Conservation (phyloP, 1,140 invertebrate genomes). For the Drosophila kikkawai region DNA sequence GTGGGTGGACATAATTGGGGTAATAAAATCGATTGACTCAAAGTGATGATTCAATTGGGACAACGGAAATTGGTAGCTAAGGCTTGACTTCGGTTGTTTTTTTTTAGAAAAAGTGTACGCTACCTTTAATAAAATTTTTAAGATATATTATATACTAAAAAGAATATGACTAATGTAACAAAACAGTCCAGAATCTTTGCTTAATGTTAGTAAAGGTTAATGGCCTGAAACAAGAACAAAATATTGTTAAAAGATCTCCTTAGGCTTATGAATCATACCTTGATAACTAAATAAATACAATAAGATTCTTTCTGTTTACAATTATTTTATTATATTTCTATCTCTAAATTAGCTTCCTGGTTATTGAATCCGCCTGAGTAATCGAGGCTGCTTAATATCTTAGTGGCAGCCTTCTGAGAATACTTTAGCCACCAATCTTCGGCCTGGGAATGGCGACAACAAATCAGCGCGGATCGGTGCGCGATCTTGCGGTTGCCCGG, state of each 20-base stretch:
- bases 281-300: too few species aligned
- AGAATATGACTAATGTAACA: too few species aligned
- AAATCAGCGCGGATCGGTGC: constrained; percentile 55
- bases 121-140: too few species aligned
- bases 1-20: constrained; percentile 41
- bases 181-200: too few species aligned
- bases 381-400: constrained; percentile 7
- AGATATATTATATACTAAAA: too few species aligned
- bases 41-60: constrained; percentile 26
- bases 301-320: too few species aligned
- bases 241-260: neutral
- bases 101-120: neutral
- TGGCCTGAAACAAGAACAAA: too few species aligned
- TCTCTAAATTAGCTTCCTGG: neutral
- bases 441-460: constrained; percentile 45
- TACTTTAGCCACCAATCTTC: constrained; percentile 20
- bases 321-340: neutral
- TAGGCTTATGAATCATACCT: neutral
- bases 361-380: constrained; percentile 15
- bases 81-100: neutral
- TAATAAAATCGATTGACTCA: constrained; percentile 9
- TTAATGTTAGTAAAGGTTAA: neutral
- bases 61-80: neutral
- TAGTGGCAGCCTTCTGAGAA: constrained; percentile 18
- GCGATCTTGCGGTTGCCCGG: constrained; percentile 52